Base-by-base conservation (phyloP, 1,140 invertebrate species). In the Melitaea cinxia region DNA sequence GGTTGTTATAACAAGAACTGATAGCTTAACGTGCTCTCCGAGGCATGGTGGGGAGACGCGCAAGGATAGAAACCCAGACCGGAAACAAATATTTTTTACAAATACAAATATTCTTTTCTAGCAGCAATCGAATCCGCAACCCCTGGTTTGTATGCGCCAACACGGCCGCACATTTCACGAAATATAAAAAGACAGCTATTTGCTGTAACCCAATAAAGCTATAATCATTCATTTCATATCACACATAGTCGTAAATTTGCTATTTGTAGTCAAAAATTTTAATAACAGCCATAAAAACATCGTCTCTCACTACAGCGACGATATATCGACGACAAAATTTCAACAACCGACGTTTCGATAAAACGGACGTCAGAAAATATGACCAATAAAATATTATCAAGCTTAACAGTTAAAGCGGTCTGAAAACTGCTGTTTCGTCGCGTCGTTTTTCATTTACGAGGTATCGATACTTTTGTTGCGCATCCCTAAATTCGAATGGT, bases 401-500 rank as follows among this genome's bases (percentile, higher is more conserved):
- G 30, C 12, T 55, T 24, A 23, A 55, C 35, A n/a, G 12, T 37
- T 21, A 19, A 55, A 39, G 24, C 17, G 17, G 19, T n/a, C 19
- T 24, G 17, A 17, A 55, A 37, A 39, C 24, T 30, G 53, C 53
- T 23, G 19, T 33, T 24, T 55, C 53, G 28, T 17, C 21, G 4
- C 35, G 35, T 26, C 53, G 23, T 56, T 24, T 14, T 24, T 55
- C 53, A 14, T 55, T 55, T 24, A 56, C 35, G 53, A 42, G 17
- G 17, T 45, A 45, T 56, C 53, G 12, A 56, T 56, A 26, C 19
- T 19, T 19, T 17, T 10, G 12, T 6, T 45, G 39, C 17, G 39
- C 15, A 19, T 1, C 15, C 39, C 39, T 45, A 19, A 45, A 45
- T 45, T 45, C 19, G 39, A 19, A 19, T n/a, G 1, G 4, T 2